Base-by-base conservation (phyloP, 2,888 invertebrate genomes). In the Xanthorhoe spadicearia region DNA sequence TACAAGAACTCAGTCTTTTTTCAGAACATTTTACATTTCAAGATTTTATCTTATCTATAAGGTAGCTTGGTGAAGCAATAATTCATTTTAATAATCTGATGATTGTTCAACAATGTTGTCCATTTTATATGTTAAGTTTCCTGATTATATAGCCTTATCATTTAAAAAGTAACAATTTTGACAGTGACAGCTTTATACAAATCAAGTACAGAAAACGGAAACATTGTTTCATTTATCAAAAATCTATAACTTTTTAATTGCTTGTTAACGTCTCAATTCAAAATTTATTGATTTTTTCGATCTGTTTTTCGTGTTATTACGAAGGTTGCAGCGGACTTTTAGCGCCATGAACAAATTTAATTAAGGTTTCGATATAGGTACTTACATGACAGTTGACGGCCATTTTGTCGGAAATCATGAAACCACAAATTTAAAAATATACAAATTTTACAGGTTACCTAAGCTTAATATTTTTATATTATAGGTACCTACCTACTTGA, bases 311-410 rank as follows among this genome's bases (percentile, higher is more conserved):
- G 7, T 17, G 15, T 28, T 46, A 17, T 43, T 38, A 8, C 56
- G 56, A 60, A 63, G 67, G 60, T 35, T 63, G 23, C 35, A 46
- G 55, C 50, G 50, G 57, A 69, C 66, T 63, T 57, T 69, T 58
- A 63, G 61, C 65, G 65, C 69, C 66, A 23, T 35, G 18, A 32
- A 52, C 56, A 57, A 35, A 19, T 61, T 53, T 35, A 60, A 60
- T 56, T 49, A 56, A 55, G 60, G 23, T 58, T 48, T 61, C 65
- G 23, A 62, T 65, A 35, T n/a, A n/a, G n/a, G n/a, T n/a, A n/a
- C n/a, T n/a, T 32, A 66, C 65, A 62, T 57, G 60, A 63, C 69
- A 69, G 64, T 48, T 58, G 59, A 28, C 60, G 65, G 23, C 68
- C 65, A 63, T 52, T 61, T 35, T 59, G 62, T 56, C 69, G 69